Evolutionary conservation across 2,113 vertebrate species (phyloP), one percentile per base, ranked within the genome.

Genomic region (Lophura nycthemera): DNA sequence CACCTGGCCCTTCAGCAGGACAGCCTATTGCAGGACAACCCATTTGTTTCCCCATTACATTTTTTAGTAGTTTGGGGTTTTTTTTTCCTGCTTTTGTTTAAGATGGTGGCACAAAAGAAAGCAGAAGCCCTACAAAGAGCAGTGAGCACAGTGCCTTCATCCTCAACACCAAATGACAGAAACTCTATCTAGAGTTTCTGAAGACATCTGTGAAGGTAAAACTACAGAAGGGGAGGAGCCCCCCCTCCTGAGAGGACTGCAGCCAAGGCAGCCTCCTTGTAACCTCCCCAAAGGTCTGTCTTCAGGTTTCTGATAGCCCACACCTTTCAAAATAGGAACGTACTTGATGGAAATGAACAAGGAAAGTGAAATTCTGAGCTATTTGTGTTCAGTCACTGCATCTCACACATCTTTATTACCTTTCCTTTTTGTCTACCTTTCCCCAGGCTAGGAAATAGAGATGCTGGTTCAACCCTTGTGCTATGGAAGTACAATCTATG

Each of bases 401-500:
- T 42, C 54, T 73, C 25, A n/a, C 32, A 61, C 11, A 7, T 34
- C 34, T 70, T 6, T 57, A 48, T 70, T 75, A 61, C 57, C 11
- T 74, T 81, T 27, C 7, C 34, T 78, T 86, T 63, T 59, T 56
- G 32, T 14, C 36, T 11, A 22, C 8, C 12, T 67, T 83, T 45
- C 19, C 32, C 42, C 5, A 25, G 38, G 29, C 43, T 48, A 47
- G 34, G 47, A 79, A 56, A 64, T 27, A 27, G 69, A 52, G 10
- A 48, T 66, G 21, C 63, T 86, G 77, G 13, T 54, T 27, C 34
- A 30, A 48, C 30, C 21, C 73, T 0, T 0, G 22, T 34, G 40
- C 29, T 40, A n/a, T 1, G 0, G 8, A 7, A 29, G 12, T 60
- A 92, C 95, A 47, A 96, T 98, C 97, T 96, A 90, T 95, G 48